A percentile compares a stretch with the other conserved stretches of the same genome.
These are phyloP conservation scores for Maccullochella peelii DNA, from an alignment of 2,113 vertebrate genomes.

Conservation along the genomic window DNA sequence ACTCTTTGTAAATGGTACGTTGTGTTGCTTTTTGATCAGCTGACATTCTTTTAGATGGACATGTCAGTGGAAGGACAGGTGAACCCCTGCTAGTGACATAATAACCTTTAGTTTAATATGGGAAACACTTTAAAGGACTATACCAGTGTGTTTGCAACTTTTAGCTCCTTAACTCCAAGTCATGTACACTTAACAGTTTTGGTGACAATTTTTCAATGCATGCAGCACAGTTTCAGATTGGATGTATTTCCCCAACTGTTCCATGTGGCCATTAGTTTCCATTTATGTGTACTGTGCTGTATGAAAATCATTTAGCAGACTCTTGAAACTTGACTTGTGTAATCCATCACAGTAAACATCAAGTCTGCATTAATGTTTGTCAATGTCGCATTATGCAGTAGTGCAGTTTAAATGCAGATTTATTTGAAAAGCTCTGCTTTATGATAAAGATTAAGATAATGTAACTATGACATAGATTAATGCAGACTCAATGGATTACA, in stretches of 20 bases:
- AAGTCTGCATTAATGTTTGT: conserved; percentile 8
- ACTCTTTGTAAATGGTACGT: neutral
- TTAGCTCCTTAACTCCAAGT: neutral
- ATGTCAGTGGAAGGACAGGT: neutral
- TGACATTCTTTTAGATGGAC: conserved; percentile 10
- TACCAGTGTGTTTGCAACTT: neutral
- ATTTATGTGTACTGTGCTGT: neutral
- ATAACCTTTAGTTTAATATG: neutral
- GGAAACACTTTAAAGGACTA: neutral
- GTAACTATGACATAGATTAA: neutral
- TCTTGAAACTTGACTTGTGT: conserved; percentile 6
- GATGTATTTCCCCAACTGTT: neutral
- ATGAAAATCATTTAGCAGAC: conserved; percentile 1
- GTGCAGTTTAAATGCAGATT: conserved; percentile 25
- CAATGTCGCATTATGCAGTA: neutral
- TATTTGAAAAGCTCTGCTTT: conserved; percentile 27
- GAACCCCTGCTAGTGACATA: neutral
- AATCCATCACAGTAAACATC: conserved; percentile 5
- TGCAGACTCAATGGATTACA: neutral
- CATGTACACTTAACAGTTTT: neutral
- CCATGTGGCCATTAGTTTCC: conserved; percentile 1
- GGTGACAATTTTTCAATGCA: neutral
- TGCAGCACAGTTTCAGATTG: neutral
- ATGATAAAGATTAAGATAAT: neutral
- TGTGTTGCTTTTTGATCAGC: conserved; percentile 21